Conservation (phyloP, 2,113 vertebrate genomes). For the Sigmodon hispidus region DNA sequence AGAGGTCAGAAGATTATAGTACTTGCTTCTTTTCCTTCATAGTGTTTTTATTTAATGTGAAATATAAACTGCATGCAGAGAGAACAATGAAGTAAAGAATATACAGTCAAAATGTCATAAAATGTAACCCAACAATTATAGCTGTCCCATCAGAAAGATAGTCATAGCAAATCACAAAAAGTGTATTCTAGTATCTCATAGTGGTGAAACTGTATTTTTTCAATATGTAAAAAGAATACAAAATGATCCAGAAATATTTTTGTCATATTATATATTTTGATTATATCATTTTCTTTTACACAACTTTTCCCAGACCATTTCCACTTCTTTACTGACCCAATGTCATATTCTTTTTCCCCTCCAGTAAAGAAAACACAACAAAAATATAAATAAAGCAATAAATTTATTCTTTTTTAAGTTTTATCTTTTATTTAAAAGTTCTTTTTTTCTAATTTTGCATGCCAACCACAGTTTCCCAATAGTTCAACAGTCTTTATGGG, state of each 20-base stretch:
- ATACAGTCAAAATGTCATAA: conserved; percentile 72
- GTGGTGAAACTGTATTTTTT: conserved; percentile 62
- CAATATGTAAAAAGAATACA: conserved; percentile 68
- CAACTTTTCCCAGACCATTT: neutral
- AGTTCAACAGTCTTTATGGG: too few relatives aligned
- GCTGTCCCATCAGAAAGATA: conserved; percentile 41
- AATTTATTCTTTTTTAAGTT: too few relatives aligned
- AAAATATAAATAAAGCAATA: neutral
- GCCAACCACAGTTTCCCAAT: too few relatives aligned
- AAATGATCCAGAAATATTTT: conserved; percentile 16
- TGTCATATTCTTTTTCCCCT: neutral
- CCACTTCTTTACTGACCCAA: too few relatives aligned
- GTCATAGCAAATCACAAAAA: neutral
- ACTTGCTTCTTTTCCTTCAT: conserved; percentile 79
- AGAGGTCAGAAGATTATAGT: conserved; percentile 82
- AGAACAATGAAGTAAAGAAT: conserved; percentile 82
- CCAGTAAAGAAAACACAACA: neutral
- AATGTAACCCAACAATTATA: conserved; percentile 72
- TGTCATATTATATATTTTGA: neutral
- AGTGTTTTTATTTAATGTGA: conserved; percentile 83
- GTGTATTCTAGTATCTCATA: conserved; percentile 68
- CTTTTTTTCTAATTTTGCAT: too few relatives aligned
- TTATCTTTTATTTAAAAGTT: too few relatives aligned
- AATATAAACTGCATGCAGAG: conserved; percentile 80
- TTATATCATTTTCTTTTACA: neutral